Evolutionary conservation across 2,888 invertebrate species (phyloP).

Genomic region (Mesorhabditis belari): DNA sequence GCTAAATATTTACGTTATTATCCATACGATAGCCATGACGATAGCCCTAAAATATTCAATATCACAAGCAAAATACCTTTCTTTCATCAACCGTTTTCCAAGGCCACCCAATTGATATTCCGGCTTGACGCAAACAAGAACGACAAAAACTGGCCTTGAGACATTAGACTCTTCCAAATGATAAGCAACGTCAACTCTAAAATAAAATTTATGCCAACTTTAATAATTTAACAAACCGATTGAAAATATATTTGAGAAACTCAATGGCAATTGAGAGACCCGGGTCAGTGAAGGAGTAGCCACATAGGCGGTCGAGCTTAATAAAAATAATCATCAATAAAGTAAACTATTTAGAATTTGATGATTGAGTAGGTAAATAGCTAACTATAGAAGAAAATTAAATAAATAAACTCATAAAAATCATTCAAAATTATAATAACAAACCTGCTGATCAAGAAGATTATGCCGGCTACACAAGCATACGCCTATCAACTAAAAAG

Average conservation of each 20-base stretch:
- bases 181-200: constrained; percentile 20
- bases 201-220: neutral
- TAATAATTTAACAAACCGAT: constrained; percentile 6
- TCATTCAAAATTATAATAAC: neutral
- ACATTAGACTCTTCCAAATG: constrained; percentile 21
- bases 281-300: constrained; percentile 21
- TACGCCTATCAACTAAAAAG: constrained; percentile 19
- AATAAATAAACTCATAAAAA: neutral
- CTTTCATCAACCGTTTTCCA: neutral
- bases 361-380: neutral
- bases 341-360: no score
- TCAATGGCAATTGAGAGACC: constrained; percentile 20
- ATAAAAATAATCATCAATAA: no score
- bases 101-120: neutral
- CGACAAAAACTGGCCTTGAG: constrained; percentile 15
- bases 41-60: no score
- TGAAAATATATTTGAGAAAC: constrained; percentile 33
- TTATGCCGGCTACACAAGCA: constrained; percentile 20
- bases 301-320: constrained; percentile 30
- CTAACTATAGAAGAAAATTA: neutral
- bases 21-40: no score
- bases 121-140: neutral
- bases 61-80: no score
- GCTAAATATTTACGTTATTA: neutral
- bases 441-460: constrained; percentile 26